These are phyloP conservation scores for Cheilosia scutellata DNA, from an alignment of 2,888 invertebrate genomes.

Conservation along the genomic window DNA sequence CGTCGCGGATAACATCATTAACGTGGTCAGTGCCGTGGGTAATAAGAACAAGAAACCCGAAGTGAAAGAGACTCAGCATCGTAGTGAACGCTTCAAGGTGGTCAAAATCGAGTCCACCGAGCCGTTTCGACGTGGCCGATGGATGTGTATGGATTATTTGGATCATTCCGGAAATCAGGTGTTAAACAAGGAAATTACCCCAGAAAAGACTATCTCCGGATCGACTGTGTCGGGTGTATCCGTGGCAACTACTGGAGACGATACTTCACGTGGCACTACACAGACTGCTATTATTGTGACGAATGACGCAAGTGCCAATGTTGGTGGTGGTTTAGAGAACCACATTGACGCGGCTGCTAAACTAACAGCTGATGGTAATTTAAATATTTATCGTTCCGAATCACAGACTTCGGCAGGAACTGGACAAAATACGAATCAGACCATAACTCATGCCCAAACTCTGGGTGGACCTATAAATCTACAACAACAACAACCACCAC, in stretches of 20 bases:
- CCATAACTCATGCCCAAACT: slow-evolving; percentile 75
- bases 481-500: slow-evolving; percentile 61
- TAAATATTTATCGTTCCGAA: slow-evolving; percentile 78
- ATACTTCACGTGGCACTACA: slow-evolving; percentile 35
- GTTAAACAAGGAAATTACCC: slow-evolving; percentile 79
- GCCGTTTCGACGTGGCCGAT: slow-evolving; percentile 95
- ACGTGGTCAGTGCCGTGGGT: slow-evolving; percentile 85
- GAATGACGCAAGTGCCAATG: slow-evolving; percentile 63
- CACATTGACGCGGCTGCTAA: slow-evolving; percentile 79
- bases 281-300: slow-evolving; percentile 60
- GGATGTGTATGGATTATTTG: slow-evolving; percentile 97
- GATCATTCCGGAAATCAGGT: slow-evolving; percentile 89
- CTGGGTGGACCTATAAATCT: slow-evolving; percentile 79
- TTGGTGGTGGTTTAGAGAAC: slow-evolving; percentile 76
- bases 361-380: slow-evolving; percentile 81
- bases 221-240: slow-evolving; percentile 76
- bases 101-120: slow-evolving; percentile 98
- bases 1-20: slow-evolving; percentile 87
- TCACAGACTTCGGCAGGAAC: slow-evolving; percentile 60
- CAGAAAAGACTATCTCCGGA: slow-evolving; percentile 80
- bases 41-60: slow-evolving; percentile 83
- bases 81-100: slow-evolving; percentile 95
- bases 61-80: slow-evolving; percentile 89
- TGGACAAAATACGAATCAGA: slow-evolving; percentile 56
- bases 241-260: slow-evolving; percentile 40